Evolutionary conservation across 2,888 invertebrate species (phyloP).

Genomic region (Acleris laterana): DNA sequence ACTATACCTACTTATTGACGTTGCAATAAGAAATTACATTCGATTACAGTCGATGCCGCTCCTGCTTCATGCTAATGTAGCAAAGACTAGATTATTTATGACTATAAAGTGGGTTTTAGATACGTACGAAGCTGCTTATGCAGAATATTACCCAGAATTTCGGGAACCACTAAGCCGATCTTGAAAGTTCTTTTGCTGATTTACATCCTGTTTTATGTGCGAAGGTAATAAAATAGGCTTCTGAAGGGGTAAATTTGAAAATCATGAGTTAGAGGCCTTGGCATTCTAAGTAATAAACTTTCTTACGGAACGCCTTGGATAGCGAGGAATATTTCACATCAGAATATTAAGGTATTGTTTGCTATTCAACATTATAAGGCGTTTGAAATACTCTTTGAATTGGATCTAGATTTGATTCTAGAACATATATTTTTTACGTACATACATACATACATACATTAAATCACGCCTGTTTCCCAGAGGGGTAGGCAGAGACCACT

Average conservation of each 20-base stretch:
- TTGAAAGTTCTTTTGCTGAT: constrained; percentile 21
- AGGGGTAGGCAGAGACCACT: no score
- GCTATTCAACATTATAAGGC: constrained; percentile 1
- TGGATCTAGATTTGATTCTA: no score
- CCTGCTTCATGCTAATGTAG: no score
- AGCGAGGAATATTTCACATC: no score
- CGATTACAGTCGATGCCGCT: no score
- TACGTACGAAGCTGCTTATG: constrained; percentile 2
- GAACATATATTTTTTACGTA: no score
- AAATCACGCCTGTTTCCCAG: no score
- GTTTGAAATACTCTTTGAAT: background rate
- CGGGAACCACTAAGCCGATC: constrained; percentile 24
- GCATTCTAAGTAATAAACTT: background rate
- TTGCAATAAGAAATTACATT: no score
- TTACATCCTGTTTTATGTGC: constrained; percentile 23
- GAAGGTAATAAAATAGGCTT: constrained; percentile 18
- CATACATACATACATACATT: no score
- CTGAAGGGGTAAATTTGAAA: constrained; percentile 7
- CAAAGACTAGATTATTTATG: background rate
- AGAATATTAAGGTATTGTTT: background rate
- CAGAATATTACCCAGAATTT: constrained; percentile 9
- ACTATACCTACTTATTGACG: no score
- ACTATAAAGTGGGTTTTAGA: constrained; percentile 12
- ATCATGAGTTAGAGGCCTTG: constrained; percentile 5
- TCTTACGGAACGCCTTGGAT: no score